phyloP scores from a whole-genome alignment of 1,140 invertebrate genomes.

The Musca vetustissima region DNA sequence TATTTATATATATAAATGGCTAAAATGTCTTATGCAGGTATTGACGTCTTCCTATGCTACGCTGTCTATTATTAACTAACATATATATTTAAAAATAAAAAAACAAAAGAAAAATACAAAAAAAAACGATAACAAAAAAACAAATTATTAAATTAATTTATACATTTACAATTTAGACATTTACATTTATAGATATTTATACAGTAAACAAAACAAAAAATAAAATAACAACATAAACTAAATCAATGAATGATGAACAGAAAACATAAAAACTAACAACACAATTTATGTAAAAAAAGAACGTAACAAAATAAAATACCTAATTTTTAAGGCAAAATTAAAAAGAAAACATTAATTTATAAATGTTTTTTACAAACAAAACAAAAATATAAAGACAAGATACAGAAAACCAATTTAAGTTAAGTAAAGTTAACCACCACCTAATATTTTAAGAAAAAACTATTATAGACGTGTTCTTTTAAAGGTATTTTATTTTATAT shows the following conservation, averaged over 20 bases:
- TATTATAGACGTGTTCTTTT: no score
- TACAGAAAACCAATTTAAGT: not conserved
- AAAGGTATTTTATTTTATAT: no score
- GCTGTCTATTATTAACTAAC: slow-evolving; percentile 57
- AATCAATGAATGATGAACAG: not conserved
- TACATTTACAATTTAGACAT: slow-evolving; percentile 31
- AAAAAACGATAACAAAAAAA: slow-evolving; percentile 14
- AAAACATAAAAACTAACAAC: no score
- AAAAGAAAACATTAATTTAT: slow-evolving; percentile 37
- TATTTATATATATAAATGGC: slow-evolving; percentile 33
- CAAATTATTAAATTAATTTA: slow-evolving; percentile 24
- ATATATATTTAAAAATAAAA: slow-evolving; percentile 32
- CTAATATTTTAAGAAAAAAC: no score
- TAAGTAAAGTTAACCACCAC: not conserved
- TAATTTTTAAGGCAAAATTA: slow-evolving; percentile 27
- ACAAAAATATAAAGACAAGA: not conserved
- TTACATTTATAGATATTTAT: slow-evolving; percentile 24
- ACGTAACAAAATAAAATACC: slow-evolving; percentile 17
- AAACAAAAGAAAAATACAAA: slow-evolving; percentile 34
- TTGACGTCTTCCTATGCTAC: slow-evolving; percentile 58
- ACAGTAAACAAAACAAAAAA: slow-evolving; percentile 13
- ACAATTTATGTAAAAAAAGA: slow-evolving; percentile 1
- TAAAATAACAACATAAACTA: slow-evolving; percentile 5
- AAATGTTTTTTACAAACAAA: slow-evolving; percentile 28
- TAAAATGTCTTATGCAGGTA: slow-evolving; percentile 58